phyloP scores from a whole-genome alignment of 2,888 invertebrate species.

The Rhagonycha fulva region DNA sequence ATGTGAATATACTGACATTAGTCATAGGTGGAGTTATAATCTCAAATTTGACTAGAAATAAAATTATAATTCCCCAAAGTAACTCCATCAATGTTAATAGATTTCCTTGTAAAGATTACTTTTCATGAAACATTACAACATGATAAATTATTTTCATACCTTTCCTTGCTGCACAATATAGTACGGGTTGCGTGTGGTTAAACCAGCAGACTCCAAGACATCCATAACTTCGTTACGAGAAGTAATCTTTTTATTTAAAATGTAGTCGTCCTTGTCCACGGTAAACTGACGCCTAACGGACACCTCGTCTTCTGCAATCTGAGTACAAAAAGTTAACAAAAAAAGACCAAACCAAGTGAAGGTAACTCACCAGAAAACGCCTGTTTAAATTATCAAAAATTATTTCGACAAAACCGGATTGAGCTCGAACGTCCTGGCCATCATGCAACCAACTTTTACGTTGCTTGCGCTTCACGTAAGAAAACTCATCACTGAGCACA shows the following conservation, averaged over 20 bases:
- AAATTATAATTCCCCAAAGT: too few relatives aligned
- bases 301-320: conserved; percentile 99
- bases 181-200: conserved; percentile 98
- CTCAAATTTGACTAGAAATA: too few relatives aligned
- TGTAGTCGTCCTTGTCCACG: conserved; percentile 99
- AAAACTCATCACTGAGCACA: conserved; percentile 98
- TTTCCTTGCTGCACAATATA: conserved; percentile 99
- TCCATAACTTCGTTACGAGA: conserved; percentile 97
- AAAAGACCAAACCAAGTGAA: background rate
- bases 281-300: conserved; percentile 95
- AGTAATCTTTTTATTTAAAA: conserved; percentile 97
- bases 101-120: too few relatives aligned
- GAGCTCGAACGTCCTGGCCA: conserved; percentile 94
- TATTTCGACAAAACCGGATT: conserved; percentile 98
- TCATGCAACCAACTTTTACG: conserved; percentile 94
- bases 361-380: conserved; percentile 82
- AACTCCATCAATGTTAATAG: too few relatives aligned
- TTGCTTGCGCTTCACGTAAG: conserved; percentile 94
- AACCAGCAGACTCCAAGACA: conserved; percentile 95
- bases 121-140: too few relatives aligned
- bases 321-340: conserved; percentile 19
- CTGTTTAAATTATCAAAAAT: conserved; percentile 98
- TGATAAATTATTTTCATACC: conserved; percentile 73
- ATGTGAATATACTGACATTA: too few relatives aligned
- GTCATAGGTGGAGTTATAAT: too few relatives aligned